Base-by-base conservation (phyloP, 2,113 vertebrate species). In the Naja naja region DNA sequence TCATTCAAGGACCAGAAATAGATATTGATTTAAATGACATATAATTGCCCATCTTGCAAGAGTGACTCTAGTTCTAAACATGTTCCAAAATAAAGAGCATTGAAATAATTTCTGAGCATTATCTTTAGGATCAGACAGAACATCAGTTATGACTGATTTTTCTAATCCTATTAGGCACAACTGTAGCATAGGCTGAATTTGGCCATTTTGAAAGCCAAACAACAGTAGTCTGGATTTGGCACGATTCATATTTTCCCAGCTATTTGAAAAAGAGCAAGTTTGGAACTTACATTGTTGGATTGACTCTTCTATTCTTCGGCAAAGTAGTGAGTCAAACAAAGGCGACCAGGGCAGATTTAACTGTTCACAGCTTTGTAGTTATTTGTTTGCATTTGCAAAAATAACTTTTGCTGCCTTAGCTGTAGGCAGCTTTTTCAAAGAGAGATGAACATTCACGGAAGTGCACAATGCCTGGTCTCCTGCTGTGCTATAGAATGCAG, bases 351-450 rank as follows among this genome's bases (percentile, higher is more conserved):
- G 88, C 88, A 69, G 88, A 89, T 52, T 94, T 64, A 47, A 93
- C 69, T 86, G 6, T 39, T 11, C 53, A 53, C 49, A 95, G 95
- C 85, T n/a, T 92, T 93, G 91, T 20, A 89, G 85, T 23, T 25
- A 39, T 43, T 93, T 93, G 93, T 95, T 92, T 93, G 6, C 18
- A 91, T 93, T 94, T 91, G 85, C 7, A 20, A 53, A 60, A 88
- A 55, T 23, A 81, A 92, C 87, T 45, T 60, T 49, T 2, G 85
- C 95, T 93, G 93, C 27, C 20, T 85, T 91, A 85, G 0, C 14
- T 4, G 94, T 94, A 47, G 34, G 93, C 2, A 69, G 91, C 95
- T 49, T 64, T 60, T 91, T 93, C 94, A 95, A 87, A 60, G 39
- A 18, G 88, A 0, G 85, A 90, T 25, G 91, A 11, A 56, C 60